These are phyloP conservation scores for Murina feae DNA, from an alignment of 2,113 vertebrate species.

Conservation along the genomic window DNA sequence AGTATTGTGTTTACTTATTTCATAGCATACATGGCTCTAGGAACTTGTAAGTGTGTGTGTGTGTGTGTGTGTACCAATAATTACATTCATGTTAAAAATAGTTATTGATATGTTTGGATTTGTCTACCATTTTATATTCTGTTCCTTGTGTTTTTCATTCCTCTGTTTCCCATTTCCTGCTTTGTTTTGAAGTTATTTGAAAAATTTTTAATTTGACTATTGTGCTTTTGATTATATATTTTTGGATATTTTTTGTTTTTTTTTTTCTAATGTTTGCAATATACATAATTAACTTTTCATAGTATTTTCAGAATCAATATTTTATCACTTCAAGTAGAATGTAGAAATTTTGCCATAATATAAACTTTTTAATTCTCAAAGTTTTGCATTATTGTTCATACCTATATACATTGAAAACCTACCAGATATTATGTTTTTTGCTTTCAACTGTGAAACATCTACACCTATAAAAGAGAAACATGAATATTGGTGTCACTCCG, in stretches of 20 bases:
- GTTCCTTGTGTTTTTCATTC: not conserved
- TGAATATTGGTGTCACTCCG: no score
- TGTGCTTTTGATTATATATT: not conserved
- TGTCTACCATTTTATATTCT: not conserved
- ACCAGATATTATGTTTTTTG: not conserved
- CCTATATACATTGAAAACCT: not conserved
- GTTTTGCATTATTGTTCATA: not conserved
- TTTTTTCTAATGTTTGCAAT: not conserved
- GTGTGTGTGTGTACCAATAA: not conserved
- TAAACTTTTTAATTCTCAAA: not conserved
- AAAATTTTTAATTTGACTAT: not conserved
- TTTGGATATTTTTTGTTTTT: not conserved
- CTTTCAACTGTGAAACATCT: conserved; percentile 18
- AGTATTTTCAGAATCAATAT: not conserved
- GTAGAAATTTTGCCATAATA: not conserved
- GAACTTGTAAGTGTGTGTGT: not conserved
- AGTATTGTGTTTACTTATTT: not conserved
- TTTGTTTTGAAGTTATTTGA: not conserved
- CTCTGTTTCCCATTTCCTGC: not conserved
- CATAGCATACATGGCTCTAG: not conserved
- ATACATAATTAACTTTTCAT: not conserved
- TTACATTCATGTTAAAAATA: conserved; percentile 1
- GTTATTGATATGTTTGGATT: not conserved
- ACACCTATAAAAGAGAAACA: no score
- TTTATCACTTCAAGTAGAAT: not conserved